These are phyloP conservation scores for Lutraria rhynchaena DNA, from an alignment of 1,140 invertebrate genomes.

Conservation along the genomic window DNA sequence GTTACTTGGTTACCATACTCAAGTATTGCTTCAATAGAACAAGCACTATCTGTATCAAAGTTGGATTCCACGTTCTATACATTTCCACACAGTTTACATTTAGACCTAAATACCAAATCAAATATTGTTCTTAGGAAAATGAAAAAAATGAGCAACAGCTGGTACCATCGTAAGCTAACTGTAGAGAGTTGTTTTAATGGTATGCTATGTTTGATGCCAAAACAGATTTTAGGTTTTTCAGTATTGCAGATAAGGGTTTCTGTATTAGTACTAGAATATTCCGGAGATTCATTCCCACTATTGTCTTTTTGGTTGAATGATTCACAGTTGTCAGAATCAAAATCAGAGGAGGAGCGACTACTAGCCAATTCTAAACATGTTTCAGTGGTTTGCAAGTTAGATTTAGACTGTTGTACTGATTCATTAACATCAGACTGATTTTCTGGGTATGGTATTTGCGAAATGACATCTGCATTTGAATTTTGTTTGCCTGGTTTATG, in stretches of 20 bases:
- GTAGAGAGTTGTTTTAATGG: neutral
- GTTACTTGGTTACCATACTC: constrained; percentile 7
- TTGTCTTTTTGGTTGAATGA: too few relatives aligned
- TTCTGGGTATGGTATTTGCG: constrained; percentile 17
- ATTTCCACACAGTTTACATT: neutral
- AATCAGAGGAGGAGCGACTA: neutral
- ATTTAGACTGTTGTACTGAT: neutral
- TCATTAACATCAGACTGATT: neutral
- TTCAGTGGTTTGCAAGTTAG: neutral
- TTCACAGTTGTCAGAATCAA: neutral
- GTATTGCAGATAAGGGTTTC: neutral
- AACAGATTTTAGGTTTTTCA: too few relatives aligned
- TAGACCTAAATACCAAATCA: too few relatives aligned
- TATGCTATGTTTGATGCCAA: neutral
- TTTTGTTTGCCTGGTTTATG: constrained; percentile 35
- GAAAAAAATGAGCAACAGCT: too few relatives aligned
- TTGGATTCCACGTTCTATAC: neutral
- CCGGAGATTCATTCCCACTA: neutral
- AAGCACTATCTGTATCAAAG: neutral
- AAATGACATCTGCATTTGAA: constrained; percentile 41
- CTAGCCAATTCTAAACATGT: neutral
- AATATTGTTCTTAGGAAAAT: neutral
- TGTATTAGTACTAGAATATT: neutral
- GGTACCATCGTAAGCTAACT: neutral
- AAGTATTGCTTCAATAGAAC: constrained; percentile 5